phyloP scores from a whole-genome alignment of 1,140 invertebrate species.

The Spodoptera frugiperda region DNA sequence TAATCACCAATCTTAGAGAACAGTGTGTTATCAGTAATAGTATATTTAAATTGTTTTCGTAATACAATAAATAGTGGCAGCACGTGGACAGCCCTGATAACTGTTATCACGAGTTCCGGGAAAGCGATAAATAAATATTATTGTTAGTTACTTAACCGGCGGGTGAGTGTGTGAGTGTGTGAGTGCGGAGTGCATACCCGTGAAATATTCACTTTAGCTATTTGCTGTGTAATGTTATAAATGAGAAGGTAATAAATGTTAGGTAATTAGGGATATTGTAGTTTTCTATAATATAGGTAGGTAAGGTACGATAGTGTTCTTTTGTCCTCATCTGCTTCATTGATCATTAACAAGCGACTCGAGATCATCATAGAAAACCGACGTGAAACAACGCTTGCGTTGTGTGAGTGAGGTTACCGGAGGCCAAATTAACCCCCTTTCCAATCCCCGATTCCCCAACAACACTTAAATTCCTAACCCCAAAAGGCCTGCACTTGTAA shows the following conservation, averaged over 20 bases:
- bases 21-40: background rate
- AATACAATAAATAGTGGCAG: background rate
- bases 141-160: background rate
- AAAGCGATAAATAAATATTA: slow-evolving; percentile 36
- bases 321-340: too few species aligned
- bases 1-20: background rate
- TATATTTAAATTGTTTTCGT: background rate
- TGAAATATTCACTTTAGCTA: slow-evolving; percentile 19
- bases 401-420: too few species aligned
- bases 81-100: slow-evolving; percentile 36
- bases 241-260: background rate
- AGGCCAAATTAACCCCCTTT: too few species aligned
- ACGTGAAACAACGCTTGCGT: too few species aligned
- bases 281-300: too few species aligned
- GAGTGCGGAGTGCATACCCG: background rate
- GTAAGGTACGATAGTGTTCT: too few species aligned
- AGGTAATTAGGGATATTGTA: too few species aligned
- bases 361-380: too few species aligned
- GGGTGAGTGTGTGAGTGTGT: background rate
- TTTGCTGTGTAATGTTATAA: background rate
- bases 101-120: slow-evolving; percentile 44
- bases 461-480: too few species aligned
- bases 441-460: too few species aligned
- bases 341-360: too few species aligned
- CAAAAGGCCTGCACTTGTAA: too few species aligned